Evolutionary conservation across 30 jellyfish, hydroid and myxozoan species (phyloP).

Genomic region (Hydra vulgaris): DNA sequence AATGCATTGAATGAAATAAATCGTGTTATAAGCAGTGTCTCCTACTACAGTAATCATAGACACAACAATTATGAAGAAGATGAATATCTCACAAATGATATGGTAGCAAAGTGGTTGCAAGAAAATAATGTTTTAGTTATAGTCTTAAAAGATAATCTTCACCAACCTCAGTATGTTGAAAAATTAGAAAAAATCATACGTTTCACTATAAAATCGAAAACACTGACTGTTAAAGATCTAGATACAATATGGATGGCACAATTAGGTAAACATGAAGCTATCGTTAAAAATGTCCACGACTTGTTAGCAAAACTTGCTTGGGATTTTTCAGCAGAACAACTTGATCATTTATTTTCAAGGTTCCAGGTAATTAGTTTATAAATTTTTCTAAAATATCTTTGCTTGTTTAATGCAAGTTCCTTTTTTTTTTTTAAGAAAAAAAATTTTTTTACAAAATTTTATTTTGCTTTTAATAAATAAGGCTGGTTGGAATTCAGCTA

Average conservation of each 20-base stretch:
- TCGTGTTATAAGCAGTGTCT: slow-evolving; percentile 89
- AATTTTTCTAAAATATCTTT: background rate
- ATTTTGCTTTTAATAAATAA: slow-evolving; percentile 4
- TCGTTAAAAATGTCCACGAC: slow-evolving; percentile 87
- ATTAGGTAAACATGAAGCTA: slow-evolving; percentile 92
- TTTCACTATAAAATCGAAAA: slow-evolving; percentile 75
- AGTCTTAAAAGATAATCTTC: slow-evolving; percentile 87
- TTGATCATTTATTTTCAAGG: slow-evolving; percentile 87
- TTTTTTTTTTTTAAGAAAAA: too few species aligned
- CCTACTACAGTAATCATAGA: slow-evolving; percentile 82
- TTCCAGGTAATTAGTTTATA: slow-evolving; percentile 93
- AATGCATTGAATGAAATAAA: slow-evolving; percentile 89
- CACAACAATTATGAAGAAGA: slow-evolving; percentile 90
- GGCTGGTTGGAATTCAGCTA: slow-evolving; percentile 96
- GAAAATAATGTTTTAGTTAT: slow-evolving; percentile 80
- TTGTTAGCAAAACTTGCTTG: slow-evolving; percentile 90
- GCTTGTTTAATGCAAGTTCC: background rate
- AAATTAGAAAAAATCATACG: slow-evolving; percentile 84
- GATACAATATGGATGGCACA: slow-evolving; percentile 96
- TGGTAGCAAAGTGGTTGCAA: slow-evolving; percentile 94
- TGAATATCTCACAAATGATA: slow-evolving; percentile 78
- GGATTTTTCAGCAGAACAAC: slow-evolving; percentile 98
- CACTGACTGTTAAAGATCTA: slow-evolving; percentile 77
- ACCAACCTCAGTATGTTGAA: slow-evolving; percentile 98
- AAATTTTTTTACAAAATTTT: too few species aligned